Conservation (phyloP, 2,888 invertebrate species). For the Thelaira solivaga region DNA sequence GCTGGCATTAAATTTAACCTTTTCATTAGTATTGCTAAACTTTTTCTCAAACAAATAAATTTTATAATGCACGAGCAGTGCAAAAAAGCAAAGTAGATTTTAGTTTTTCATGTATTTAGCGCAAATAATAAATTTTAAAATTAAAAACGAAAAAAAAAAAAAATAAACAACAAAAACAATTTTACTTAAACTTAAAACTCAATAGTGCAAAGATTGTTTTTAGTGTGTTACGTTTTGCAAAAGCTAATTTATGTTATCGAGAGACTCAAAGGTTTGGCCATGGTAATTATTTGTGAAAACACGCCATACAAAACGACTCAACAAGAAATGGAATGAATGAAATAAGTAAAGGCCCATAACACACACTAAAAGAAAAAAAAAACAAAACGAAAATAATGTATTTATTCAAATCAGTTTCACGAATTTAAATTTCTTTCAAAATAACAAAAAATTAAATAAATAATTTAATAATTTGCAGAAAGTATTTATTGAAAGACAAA, state of each 20-base stretch:
- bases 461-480: background rate
- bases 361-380: background rate
- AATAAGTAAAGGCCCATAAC: too few species aligned
- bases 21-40: conserved; percentile 30
- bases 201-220: background rate
- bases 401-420: too few species aligned
- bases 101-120: conserved; percentile 47
- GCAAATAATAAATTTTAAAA: conserved; percentile 59
- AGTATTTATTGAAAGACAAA: too few species aligned
- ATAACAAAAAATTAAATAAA: too few species aligned
- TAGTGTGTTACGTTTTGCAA: too few species aligned
- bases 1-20: conserved; percentile 60
- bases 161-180: too few species aligned
- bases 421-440: conserved; percentile 2
- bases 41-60: conserved; percentile 4
- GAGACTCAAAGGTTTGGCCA: conserved; percentile 53
- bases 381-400: too few species aligned
- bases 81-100: conserved; percentile 13
- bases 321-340: conserved; percentile 4
- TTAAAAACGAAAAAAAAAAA: conserved; percentile 21
- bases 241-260: conserved; percentile 54
- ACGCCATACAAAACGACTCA: conserved; percentile 25
- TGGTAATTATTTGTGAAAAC: conserved; percentile 57
- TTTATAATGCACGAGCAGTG: conserved; percentile 24
- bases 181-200: conserved; percentile 14